Base-by-base conservation (phyloP, 2,888 invertebrate genomes). In the Leptinotarsa peninsularis region DNA sequence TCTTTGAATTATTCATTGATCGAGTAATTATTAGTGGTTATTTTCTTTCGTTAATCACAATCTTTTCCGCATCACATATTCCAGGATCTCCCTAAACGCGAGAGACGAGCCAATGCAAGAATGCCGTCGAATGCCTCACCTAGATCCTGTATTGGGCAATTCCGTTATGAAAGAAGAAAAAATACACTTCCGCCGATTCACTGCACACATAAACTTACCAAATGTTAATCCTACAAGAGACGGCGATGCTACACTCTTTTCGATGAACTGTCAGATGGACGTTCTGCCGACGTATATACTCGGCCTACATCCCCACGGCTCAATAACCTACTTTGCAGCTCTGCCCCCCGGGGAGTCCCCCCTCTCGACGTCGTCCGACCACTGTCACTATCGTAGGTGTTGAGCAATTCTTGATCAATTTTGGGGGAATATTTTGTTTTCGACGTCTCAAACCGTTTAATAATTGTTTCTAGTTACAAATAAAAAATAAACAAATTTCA, bases 271-370 rank as follows among this genome's bases (percentile, higher is more conserved):
- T 79, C 83, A 80, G 81, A 71, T 79, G 78, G 81, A 81, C 80
- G 78, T 77, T 80, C 84, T 81, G 80, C 79, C 81, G 81, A 82
- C 81, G 88, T 88, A 86, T 88, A 88, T 88, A 88, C 87, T 86
- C 87, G 87, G 83, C 87, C 87, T 87, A 88, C 87, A 88, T 88
- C 88, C 88, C 88, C 88, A 88, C 88, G 85, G 84, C 84, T 85
- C 80, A 81, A 78, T 85, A 85, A 88, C 88, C 88, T 88, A 88
- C 83, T 84, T 85, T 77, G 82, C 76, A 75, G 70, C 50, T 33
- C 58, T 78, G 79, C 76, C 80, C 80, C 81, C 78, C 77, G 72
- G 76, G 71, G 76, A 81, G 82, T 71, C 43, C 80, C 82, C 80
- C 82, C 80, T 81, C 78, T 74, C 77, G 76, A 74, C 79, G 83